Evolutionary conservation across 2,797 vertebrate species (phyloP).

Genomic region (Sebastes steindachneri): DNA sequence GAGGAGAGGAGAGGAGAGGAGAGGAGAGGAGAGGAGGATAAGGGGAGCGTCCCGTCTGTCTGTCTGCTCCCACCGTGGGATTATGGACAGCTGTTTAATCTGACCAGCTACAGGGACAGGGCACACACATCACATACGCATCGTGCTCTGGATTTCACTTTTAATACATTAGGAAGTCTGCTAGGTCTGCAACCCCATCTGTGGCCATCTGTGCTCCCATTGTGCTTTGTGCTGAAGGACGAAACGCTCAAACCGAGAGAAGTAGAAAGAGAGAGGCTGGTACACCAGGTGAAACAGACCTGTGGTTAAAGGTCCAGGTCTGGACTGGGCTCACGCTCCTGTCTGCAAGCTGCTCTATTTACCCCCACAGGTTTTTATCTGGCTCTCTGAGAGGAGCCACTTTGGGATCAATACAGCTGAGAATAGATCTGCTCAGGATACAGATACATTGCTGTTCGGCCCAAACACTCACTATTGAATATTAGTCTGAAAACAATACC

Average conservation of each 20-base stretch:
- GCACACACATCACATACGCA: conserved; percentile 65
- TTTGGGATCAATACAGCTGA: conserved; percentile 59
- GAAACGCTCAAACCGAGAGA: conserved; percentile 45
- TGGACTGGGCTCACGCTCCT: not conserved
- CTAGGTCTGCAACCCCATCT: conserved; percentile 76
- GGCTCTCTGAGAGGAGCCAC: conserved; percentile 42
- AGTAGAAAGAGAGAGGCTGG: conserved; percentile 1
- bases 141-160: conserved; percentile 78
- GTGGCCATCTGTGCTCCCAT: conserved; percentile 80
- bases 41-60: conserved; percentile 50
- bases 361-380: conserved; percentile 26
- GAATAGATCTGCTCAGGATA: conserved; percentile 43
- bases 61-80: conserved; percentile 74
- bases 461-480: conserved; percentile 30
- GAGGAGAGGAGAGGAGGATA: conserved; percentile 31
- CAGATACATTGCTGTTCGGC: conserved; percentile 27
- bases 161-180: conserved; percentile 85
- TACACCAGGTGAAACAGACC: conserved; percentile 37
- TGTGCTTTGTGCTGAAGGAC: conserved; percentile 69
- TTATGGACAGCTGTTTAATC: conserved; percentile 88
- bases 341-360: conserved; percentile 24
- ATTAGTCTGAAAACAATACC: conserved; percentile 36
- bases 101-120: conserved; percentile 80
- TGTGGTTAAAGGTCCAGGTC: conserved; percentile 23
- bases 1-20: conserved; percentile 27